phyloP scores from a whole-genome alignment of 2,888 invertebrate species.

The Dilophus febrilis region DNA sequence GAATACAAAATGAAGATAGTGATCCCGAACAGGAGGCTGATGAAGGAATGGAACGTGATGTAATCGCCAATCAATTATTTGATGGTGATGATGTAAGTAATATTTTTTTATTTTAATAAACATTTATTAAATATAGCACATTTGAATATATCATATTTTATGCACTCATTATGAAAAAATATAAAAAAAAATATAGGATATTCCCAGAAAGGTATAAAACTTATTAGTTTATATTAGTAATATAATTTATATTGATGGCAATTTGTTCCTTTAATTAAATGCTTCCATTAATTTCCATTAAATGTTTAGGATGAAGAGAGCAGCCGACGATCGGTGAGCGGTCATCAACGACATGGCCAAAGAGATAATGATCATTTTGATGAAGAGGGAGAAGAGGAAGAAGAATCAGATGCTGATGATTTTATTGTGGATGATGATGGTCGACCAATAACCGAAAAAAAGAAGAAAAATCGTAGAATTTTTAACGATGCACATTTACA shows the following conservation, averaged over 20 bases:
- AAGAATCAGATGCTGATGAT: slow-evolving; percentile 79
- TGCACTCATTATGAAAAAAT: not conserved
- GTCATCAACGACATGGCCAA: slow-evolving; percentile 43
- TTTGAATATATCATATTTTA: not conserved
- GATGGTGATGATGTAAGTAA: slow-evolving; percentile 61
- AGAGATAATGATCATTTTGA: slow-evolving; percentile 52
- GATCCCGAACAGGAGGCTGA: slow-evolving; percentile 71
- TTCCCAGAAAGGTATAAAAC: no score
- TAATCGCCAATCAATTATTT: slow-evolving; percentile 78
- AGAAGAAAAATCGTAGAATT: slow-evolving; percentile 61
- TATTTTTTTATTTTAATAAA: not conserved
- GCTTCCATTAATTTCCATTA: slow-evolving; percentile 4
- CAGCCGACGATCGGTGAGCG: slow-evolving; percentile 39
- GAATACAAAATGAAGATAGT: slow-evolving; percentile 80
- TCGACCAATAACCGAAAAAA: slow-evolving; percentile 64
- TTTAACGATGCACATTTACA: slow-evolving; percentile 82
- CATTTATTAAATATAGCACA: no score
- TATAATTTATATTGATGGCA: no score
- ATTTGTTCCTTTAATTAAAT: no score
- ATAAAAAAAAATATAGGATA: not conserved
- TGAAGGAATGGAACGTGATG: slow-evolving; percentile 65
- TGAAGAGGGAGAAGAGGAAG: slow-evolving; percentile 64
- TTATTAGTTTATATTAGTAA: no score
- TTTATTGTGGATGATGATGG: slow-evolving; percentile 97
- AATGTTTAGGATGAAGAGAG: slow-evolving; percentile 61